Evolutionary conservation across 2,888 invertebrate species (phyloP), one percentile per base, ranked within the genome.

Genomic region (Odontomyia ornata): DNA sequence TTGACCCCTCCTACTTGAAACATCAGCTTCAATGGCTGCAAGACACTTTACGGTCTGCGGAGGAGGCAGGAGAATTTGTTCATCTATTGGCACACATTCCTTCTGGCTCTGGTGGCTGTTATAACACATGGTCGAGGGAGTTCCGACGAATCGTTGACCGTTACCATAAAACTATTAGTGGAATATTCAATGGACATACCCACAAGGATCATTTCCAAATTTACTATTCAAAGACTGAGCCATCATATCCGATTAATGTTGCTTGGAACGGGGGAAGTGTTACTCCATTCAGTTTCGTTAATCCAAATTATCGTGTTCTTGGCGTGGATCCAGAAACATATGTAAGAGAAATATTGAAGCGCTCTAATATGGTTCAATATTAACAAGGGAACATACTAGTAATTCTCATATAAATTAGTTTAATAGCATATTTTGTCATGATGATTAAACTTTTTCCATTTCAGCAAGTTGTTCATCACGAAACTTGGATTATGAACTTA

Each of bases 41-140:
- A 0, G 86, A 90, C 9, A 92, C 93, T 75, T 87, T 98, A 2
- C 87, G 90, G 69, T 86, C 90, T 78, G 93, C 97, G 0, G 97
- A 97, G 84, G 83, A 86, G 47, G 89, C 89, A 0, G 89, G 90
- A 0, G 95, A 96, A 84, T 89, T 90, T 82, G 95, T 97, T 0
- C 95, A 96, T 82, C 92, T 96, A 56, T 87, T 97, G 65, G 90
- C 92, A 0, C 97, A 98, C 82, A 91, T 97, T 67, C 95, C 96
- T 0, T 91, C 94, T 0, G 95, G 95, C 3, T 89, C 89, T 1
- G 83, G 86, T 13, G 91, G 91, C 79, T 92, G 95, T 77, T 89
- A 91, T 75, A 85, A 88, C 43, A 89, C 91, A 0, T 97, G 95
- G 94, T 87, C 90, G 0, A 88, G 90, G 78, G 92, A 93, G 84